A percentile compares a stretch with the other conserved stretches of the same genome.
These are phyloP conservation scores for Drosophila hamatofila DNA, from an alignment of 2,888 invertebrate genomes.

Conservation along the genomic window DNA sequence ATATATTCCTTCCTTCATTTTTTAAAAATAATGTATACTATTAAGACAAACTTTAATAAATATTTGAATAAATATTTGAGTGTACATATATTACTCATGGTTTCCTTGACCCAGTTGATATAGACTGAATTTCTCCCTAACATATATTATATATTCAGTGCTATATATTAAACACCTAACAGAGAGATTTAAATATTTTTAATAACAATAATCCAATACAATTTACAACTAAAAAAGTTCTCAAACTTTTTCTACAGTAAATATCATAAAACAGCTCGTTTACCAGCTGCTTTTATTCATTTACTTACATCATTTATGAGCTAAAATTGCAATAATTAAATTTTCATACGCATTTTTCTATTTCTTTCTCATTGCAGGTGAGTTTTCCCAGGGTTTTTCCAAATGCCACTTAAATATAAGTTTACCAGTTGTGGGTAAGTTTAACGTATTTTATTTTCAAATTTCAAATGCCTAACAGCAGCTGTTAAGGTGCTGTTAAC, in stretches of 20 bases:
- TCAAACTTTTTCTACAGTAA: neutral
- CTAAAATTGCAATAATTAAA: neutral
- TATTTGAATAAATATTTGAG: too few species aligned
- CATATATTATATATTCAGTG: too few species aligned
- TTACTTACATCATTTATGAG: neutral
- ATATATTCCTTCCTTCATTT: too few species aligned
- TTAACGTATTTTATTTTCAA: slow-evolving; percentile 34
- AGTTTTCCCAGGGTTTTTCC: slow-evolving; percentile 51
- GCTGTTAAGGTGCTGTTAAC: slow-evolving; percentile 52
- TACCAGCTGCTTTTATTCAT: neutral
- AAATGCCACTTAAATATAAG: neutral
- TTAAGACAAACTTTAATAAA: too few species aligned
- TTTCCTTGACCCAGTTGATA: too few species aligned
- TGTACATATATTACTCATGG: too few species aligned
- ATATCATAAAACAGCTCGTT: neutral
- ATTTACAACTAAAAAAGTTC: too few species aligned
- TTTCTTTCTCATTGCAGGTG: slow-evolving; percentile 60
- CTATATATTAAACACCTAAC: too few species aligned
- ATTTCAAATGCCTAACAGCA: slow-evolving; percentile 40
- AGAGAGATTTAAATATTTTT: too few species aligned
- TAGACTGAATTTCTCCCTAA: rapidly evolving
- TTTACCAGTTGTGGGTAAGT: slow-evolving; percentile 38
- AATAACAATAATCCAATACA: too few species aligned
- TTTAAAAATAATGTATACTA: too few species aligned
- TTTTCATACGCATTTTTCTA: slow-evolving; percentile 12